These are phyloP conservation scores for Odontomyia ornata DNA, from an alignment of 2,888 invertebrate genomes.

Conservation along the genomic window DNA sequence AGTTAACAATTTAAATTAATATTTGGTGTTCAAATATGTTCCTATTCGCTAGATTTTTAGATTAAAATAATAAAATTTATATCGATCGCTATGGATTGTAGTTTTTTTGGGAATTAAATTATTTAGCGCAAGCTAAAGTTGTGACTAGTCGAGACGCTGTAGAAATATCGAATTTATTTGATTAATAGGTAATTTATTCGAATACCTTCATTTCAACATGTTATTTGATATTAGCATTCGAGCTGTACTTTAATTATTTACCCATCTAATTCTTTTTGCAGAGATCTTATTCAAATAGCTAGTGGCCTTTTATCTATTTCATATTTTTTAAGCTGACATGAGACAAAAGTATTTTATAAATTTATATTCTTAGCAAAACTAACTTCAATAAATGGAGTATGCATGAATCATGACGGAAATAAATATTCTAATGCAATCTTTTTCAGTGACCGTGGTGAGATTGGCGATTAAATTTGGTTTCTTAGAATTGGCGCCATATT, in stretches of 20 bases:
- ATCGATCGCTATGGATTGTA: slow-evolving; percentile 6
- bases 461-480: too few species aligned
- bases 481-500: too few species aligned
- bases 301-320: too few species aligned
- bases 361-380: too few species aligned
- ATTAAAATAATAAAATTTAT: background rate
- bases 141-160: background rate
- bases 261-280: background rate
- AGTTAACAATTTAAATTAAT: slow-evolving; percentile 20
- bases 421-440: too few species aligned
- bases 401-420: too few species aligned
- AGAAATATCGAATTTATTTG: background rate
- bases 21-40: slow-evolving; percentile 17
- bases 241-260: background rate
- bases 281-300: slow-evolving; percentile 1
- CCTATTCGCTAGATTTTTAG: slow-evolving; percentile 28
- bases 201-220: background rate
- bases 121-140: background rate
- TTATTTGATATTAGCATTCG: background rate
- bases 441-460: too few species aligned
- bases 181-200: background rate
- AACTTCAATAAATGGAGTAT: too few species aligned
- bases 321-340: too few species aligned
- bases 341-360: too few species aligned
- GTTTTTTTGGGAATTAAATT: slow-evolving; percentile 1